Percentiles rank a stretch among this genome's conserved stretches.
phyloP scores from a whole-genome alignment of 2,888 invertebrate genomes.

The Oligia latruncula region DNA sequence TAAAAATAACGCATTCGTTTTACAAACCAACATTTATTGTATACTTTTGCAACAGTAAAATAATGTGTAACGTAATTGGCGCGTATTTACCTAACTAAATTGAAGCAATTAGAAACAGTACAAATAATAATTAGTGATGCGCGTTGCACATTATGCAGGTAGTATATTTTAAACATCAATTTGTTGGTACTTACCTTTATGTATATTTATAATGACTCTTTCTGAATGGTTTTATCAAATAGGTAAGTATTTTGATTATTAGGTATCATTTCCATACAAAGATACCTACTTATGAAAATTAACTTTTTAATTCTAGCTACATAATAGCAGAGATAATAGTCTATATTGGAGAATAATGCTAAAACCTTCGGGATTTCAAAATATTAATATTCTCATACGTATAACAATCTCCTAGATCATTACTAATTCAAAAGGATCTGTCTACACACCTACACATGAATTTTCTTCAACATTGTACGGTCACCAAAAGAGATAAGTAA shows the following conservation, averaged over 20 bases:
- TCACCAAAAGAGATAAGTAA: too few relatives aligned
- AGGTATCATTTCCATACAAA: background rate
- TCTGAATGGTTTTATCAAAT: background rate
- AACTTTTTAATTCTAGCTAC: background rate
- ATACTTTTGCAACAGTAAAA: background rate
- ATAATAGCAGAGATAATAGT: too few relatives aligned
- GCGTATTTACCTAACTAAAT: background rate
- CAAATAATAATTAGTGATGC: background rate
- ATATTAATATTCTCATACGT: background rate
- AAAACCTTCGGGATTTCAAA: background rate
- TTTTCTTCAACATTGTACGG: conserved; percentile 8
- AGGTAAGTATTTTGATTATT: too few relatives aligned
- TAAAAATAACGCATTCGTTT: background rate
- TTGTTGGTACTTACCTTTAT: background rate
- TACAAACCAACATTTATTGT: conserved; percentile 1
- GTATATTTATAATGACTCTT: too few relatives aligned
- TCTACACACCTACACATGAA: conserved; percentile 1
- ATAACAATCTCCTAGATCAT: conserved; percentile 6
- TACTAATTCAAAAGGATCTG: conserved; percentile 28
- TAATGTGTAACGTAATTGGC: conserved; percentile 9
- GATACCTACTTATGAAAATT: background rate
- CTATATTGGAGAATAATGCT: background rate
- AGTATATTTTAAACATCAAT: background rate
- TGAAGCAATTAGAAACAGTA: background rate
- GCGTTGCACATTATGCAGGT: background rate